A percentile compares a stretch with the other conserved stretches of the same genome.
Evolutionary conservation across 1,140 invertebrate species (phyloP).

Genomic region (Eubasilissa regina): DNA sequence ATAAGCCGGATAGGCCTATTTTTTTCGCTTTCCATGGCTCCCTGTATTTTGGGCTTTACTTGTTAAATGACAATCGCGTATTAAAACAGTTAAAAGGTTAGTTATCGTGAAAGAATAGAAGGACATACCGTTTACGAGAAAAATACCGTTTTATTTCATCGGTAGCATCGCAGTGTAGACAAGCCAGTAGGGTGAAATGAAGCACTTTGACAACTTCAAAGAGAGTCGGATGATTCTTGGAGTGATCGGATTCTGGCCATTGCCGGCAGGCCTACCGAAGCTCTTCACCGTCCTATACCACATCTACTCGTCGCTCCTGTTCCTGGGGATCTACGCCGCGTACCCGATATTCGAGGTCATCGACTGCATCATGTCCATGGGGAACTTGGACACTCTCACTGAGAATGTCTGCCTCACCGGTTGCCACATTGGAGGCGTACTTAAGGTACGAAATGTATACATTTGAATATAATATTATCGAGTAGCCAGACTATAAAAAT

Average conservation of each 20-base stretch:
- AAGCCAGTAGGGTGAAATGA: not conserved
- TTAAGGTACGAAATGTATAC: slow-evolving; percentile 17
- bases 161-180: no score
- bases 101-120: no score
- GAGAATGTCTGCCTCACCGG: slow-evolving; percentile 38
- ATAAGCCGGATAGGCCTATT: no score
- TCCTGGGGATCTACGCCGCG: slow-evolving; percentile 3
- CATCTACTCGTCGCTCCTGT: not conserved
- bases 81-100: no score
- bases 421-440: slow-evolving; percentile 23
- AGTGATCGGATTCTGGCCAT: slow-evolving; percentile 33
- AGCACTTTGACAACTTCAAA: slow-evolving; percentile 13
- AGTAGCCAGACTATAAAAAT: not conserved
- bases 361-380: not conserved
- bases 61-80: no score
- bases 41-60: no score
- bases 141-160: no score
- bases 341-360: slow-evolving; percentile 29
- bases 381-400: slow-evolving; percentile 14
- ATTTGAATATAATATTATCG: not conserved
- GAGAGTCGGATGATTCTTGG: slow-evolving; percentile 3
- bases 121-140: no score
- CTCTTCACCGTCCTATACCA: not conserved
- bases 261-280: not conserved
- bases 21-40: no score